Base-by-base conservation (phyloP, 2,888 invertebrate species). In the Drosophila sordidapex region DNA sequence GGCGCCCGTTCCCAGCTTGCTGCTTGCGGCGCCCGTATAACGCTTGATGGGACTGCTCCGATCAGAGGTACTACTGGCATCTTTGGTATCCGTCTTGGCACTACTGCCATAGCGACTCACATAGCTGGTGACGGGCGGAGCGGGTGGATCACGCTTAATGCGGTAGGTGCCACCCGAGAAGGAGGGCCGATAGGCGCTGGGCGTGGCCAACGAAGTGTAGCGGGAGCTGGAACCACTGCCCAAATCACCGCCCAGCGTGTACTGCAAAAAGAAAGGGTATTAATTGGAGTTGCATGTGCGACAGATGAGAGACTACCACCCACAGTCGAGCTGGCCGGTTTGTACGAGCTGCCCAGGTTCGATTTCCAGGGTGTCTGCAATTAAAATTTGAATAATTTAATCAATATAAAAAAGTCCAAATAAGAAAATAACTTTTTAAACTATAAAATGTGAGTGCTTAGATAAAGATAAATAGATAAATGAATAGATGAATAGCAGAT, bases 101-200 rank as follows among this genome's bases (percentile, higher is more conserved):
- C 66, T 35, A 49, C 79, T 60, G 40, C 86, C 78, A 73, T 92
- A 93, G 38, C 92, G 92, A 74, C 92, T 93, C 6, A 89, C 87
- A 60, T 92, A 93, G 61, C 90, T 82, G 21, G 89, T 78, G 6
- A 84, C 83, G 7, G 85, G 29, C 8, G 81, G n/a, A 5, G 85
- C 54, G 2, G 91, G 82, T 0, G 89, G 84, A 57, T 93, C 93
- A 8, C 93, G 90, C 70, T 93, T 93, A 1, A 93, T 82, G 35
- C 93, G 92, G 74, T 93, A 93, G 0, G 93, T 93, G 13, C 93
- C 93, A 0, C 93, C 92, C 0, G 93, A 93, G 64, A 93, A 93
- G 0, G 93, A 93, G 3, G 93, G 93, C 40, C 93, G 88, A 71
- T 92, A 93, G n/a, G 92, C 83, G 52, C 91, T 92, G 21, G 93